Evolutionary conservation across 2,113 vertebrate species (phyloP).

Genomic region (Ptilonorhynchus violaceus): DNA sequence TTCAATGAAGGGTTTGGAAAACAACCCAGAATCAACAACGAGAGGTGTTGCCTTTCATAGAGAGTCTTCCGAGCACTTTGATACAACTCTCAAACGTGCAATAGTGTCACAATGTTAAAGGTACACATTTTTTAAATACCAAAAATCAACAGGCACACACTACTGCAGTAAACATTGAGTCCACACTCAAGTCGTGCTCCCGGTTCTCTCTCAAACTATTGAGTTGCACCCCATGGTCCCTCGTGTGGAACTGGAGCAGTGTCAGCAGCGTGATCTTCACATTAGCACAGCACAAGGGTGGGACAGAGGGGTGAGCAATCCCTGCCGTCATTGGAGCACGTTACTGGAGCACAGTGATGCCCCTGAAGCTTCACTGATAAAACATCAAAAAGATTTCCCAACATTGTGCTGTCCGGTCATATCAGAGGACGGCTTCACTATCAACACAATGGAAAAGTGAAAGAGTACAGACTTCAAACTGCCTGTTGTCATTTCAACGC

Average conservation of each 20-base stretch:
- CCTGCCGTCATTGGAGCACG: accelerated
- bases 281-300: accelerated
- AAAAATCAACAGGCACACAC: too few relatives aligned
- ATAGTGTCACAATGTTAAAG: not conserved
- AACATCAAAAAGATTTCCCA: not conserved
- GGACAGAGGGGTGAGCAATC: not conserved
- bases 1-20: not conserved
- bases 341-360: not conserved
- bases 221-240: not conserved
- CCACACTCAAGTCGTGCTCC: not conserved
- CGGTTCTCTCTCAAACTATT: not conserved
- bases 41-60: accelerated
- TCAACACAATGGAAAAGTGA: not conserved
- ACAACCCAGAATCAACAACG: not conserved
- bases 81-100: not conserved
- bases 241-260: not conserved
- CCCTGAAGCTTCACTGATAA: not conserved
- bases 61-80: not conserved
- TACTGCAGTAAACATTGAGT: not conserved
- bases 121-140: not conserved
- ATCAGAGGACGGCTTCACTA: not conserved
- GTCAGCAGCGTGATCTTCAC: accelerated
- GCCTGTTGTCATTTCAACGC: not conserved
- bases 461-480: not conserved
- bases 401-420: accelerated